These are phyloP conservation scores for Spinus pinus DNA, from an alignment of 2,797 vertebrate genomes.

Conservation along the genomic window DNA sequence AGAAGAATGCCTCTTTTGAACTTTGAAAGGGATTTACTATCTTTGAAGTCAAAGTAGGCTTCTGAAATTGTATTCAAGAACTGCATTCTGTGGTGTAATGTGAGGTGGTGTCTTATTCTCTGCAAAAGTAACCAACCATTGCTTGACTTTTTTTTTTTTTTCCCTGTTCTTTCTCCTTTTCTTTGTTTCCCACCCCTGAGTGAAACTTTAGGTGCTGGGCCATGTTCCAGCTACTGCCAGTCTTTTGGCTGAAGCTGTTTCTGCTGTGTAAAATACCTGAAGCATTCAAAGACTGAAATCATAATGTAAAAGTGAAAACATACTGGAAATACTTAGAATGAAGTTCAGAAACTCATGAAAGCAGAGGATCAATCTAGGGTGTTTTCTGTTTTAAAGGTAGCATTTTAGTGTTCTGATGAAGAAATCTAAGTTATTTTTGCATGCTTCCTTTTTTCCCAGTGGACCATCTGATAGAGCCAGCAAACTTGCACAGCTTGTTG, in stretches of 20 bases:
- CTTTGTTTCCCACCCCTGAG: not conserved
- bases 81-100: not conserved
- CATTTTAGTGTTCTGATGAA: not conserved
- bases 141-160: not conserved
- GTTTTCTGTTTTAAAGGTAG: not conserved
- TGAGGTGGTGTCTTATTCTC: not conserved
- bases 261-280: not conserved
- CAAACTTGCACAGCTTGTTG: slow-evolving; percentile 88
- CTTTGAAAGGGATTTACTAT: not conserved
- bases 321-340: not conserved
- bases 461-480: slow-evolving; percentile 84
- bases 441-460: slow-evolving; percentile 71
- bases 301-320: not conserved
- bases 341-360: not conserved
- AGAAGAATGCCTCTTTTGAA: not conserved
- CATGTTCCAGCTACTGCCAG: not conserved
- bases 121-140: not conserved
- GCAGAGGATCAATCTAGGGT: not conserved
- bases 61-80: not conserved
- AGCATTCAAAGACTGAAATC: not conserved
- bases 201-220: not conserved
- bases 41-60: not conserved
- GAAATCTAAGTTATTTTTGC: not conserved
- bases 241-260: not conserved
- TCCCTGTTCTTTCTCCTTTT: not conserved